These are phyloP conservation scores for Rhinophrynus dorsalis DNA, from an alignment of 2,797 vertebrate species.

Conservation along the genomic window DNA sequence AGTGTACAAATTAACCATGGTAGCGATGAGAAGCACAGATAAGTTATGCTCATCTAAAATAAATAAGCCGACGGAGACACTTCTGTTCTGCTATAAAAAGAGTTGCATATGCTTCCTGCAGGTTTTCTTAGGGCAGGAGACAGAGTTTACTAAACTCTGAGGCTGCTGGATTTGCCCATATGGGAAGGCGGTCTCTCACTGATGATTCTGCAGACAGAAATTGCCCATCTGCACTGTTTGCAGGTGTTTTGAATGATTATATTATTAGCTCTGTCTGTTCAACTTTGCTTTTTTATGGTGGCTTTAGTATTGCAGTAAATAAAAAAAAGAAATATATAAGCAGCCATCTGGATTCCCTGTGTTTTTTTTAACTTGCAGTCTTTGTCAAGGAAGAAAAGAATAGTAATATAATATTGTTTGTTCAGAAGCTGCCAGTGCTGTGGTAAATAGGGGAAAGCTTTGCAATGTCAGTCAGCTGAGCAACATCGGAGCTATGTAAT, in stretches of 20 bases:
- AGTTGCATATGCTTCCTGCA: constrained; percentile 76
- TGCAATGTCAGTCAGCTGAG: not conserved
- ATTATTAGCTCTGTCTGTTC: constrained; percentile 97
- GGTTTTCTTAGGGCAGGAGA: constrained; percentile 81
- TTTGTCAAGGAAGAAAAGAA: constrained; percentile 65
- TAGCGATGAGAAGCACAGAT: constrained; percentile 55
- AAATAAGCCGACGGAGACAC: constrained; percentile 72
- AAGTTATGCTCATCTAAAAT: constrained; percentile 73
- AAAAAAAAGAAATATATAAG: constrained; percentile 84
- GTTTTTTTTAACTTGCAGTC: constrained; percentile 69
- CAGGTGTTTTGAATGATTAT: constrained; percentile 99
- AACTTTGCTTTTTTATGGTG: constrained; percentile 92
- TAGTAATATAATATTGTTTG: constrained; percentile 38
- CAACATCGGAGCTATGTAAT: too few species aligned
- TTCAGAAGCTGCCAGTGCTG: not conserved
- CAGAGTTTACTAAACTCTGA: constrained; percentile 71
- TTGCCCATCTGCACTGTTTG: constrained; percentile 94
- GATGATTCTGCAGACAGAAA: constrained; percentile 89
- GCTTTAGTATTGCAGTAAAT: constrained; percentile 84
- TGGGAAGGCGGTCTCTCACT: constrained; percentile 87
- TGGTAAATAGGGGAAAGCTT: not conserved
- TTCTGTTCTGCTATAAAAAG: constrained; percentile 78
- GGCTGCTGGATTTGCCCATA: constrained; percentile 86
- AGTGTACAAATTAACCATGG: constrained; percentile 54
- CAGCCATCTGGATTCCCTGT: constrained; percentile 84